Conservation (phyloP, 2,888 invertebrate genomes). For the Tolmerus cingulatus region DNA sequence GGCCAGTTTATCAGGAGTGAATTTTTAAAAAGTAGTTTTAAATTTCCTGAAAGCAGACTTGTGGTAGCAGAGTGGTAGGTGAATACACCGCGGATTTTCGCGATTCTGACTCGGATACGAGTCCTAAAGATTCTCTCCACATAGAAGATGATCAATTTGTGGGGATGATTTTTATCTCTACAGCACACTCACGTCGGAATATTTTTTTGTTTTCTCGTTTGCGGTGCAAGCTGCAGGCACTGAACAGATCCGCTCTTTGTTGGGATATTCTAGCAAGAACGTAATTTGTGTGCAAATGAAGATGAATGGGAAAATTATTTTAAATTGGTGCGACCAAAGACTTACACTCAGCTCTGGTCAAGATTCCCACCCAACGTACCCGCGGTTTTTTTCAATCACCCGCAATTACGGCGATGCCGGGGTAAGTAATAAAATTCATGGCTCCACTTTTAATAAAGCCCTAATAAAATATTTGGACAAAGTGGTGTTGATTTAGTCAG, state of each 20-base stretch:
- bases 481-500: not conserved
- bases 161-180: not conserved
- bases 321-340: constrained; percentile 44
- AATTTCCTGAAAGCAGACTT: not conserved
- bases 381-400: not conserved
- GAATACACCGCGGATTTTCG: not conserved
- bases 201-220: not conserved
- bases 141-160: constrained; percentile 20
- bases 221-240: constrained; percentile 16
- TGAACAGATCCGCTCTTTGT: constrained; percentile 7
- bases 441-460: not conserved
- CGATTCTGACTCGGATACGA: not conserved
- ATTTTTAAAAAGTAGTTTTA: not conserved
- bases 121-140: not conserved
- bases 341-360: not conserved
- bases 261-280: constrained; percentile 18
- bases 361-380: not conserved
- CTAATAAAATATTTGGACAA: not conserved
- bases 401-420: not conserved
- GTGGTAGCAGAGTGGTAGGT: not conserved
- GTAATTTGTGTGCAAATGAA: constrained; percentile 45
- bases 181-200: not conserved
- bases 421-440: not conserved
- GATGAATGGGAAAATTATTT: constrained; percentile 49
- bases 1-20: not conserved